Evolutionary conservation across 2,888 invertebrate genomes (phyloP).

Genomic region (Pseudococcus longispinus): DNA sequence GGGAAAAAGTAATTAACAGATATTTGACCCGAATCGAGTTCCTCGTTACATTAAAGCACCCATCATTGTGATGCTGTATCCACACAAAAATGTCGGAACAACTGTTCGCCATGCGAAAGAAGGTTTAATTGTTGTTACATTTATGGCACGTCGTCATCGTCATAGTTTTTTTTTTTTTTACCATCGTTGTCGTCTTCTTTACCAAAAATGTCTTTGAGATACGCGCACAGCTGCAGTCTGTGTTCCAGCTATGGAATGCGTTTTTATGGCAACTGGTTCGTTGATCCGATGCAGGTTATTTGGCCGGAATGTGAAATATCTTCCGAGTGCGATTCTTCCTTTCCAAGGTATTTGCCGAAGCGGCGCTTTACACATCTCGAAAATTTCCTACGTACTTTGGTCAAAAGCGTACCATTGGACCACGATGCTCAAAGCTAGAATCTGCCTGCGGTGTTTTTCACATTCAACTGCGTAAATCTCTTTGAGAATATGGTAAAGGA

Average conservation of each 20-base stretch:
- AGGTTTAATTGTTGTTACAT: neutral
- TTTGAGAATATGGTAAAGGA: neutral
- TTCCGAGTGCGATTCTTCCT: neutral
- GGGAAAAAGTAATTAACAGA: neutral
- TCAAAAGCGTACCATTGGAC: neutral
- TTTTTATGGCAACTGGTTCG: conserved; percentile 28
- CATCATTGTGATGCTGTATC: too few relatives aligned
- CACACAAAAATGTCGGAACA: too few relatives aligned
- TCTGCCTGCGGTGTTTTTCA: neutral
- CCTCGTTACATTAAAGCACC: neutral
- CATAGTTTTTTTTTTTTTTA: neutral
- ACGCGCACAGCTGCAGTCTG: neutral
- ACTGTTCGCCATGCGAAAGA: neutral
- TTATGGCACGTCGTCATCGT: neutral
- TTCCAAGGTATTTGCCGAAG: neutral
- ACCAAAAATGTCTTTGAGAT: conserved; percentile 25
- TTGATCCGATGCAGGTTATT: neutral
- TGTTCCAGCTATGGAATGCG: neutral
- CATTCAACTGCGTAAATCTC: neutral
- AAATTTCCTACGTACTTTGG: neutral
- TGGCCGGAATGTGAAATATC: neutral
- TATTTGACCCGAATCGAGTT: neutral
- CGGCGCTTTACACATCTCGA: neutral
- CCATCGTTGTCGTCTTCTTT: neutral
- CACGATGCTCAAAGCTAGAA: neutral